These are phyloP conservation scores for Hemitrygon akajei DNA, from an alignment of 2,797 vertebrate species.

Conservation along the genomic window DNA sequence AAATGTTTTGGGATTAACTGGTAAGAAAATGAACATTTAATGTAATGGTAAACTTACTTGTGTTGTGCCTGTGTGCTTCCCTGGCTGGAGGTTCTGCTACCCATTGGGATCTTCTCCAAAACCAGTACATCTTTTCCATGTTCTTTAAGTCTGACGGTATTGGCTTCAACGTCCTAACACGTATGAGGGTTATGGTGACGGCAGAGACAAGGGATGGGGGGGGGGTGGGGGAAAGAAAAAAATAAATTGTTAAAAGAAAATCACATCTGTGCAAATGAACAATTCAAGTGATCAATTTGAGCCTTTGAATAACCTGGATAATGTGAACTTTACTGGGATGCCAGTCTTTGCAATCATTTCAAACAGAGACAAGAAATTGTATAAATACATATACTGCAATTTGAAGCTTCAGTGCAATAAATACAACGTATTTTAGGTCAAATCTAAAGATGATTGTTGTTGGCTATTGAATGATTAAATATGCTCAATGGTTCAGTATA, in stretches of 20 bases:
- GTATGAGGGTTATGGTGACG: conserved; percentile 41
- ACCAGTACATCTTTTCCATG: conserved; percentile 95
- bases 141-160: conserved; percentile 96
- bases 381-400: neutral
- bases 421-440: neutral
- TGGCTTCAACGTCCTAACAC: conserved; percentile 92
- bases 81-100: conserved; percentile 67
- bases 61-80: conserved; percentile 77
- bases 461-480: neutral
- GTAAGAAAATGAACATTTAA: neutral
- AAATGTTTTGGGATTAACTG: neutral
- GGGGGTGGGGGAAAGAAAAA: no score
- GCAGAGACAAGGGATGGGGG: no score
- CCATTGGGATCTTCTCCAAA: conserved; percentile 84
- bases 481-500: neutral
- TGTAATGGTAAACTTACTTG: conserved; percentile 65
- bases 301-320: neutral
- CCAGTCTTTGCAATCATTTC: neutral
- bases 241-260: neutral
- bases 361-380: neutral
- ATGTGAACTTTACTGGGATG: neutral
- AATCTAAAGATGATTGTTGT: neutral
- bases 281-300: neutral
- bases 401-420: neutral
- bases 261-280: neutral